Conservation (phyloP, 2,113 vertebrate genomes). For the Felis chaus region DNA sequence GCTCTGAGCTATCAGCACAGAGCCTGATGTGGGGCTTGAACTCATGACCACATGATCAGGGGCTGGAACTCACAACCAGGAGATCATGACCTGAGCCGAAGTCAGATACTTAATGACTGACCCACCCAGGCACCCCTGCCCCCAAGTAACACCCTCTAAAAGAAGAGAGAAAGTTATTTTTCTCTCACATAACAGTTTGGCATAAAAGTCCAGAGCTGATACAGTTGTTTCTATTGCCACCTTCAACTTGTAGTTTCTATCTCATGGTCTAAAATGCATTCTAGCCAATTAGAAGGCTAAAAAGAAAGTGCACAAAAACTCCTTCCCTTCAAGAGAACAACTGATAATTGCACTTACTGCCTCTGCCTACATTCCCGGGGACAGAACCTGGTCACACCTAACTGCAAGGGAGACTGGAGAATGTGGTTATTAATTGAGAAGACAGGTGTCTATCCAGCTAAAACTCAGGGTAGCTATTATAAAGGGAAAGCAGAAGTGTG, state of each 20-base stretch:
- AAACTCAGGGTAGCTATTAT: neutral
- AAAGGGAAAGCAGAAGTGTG: neutral
- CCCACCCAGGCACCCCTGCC: too few species aligned
- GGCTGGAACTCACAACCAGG: too few species aligned
- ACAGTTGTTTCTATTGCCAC: neutral
- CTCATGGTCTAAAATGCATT: neutral
- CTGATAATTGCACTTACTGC: neutral
- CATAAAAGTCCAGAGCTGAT: neutral
- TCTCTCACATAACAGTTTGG: neutral
- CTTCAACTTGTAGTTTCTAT: neutral
- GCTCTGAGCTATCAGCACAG: too few species aligned
- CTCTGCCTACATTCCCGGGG: neutral
- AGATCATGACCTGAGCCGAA: too few species aligned
- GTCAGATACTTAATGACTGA: too few species aligned
- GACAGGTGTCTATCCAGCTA: neutral
- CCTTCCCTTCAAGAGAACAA: neutral
- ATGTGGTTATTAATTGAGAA: neutral
- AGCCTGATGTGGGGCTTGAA: too few species aligned
- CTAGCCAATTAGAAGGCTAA: neutral
- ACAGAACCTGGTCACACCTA: neutral
- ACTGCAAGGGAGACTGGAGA: neutral
- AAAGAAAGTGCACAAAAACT: neutral
- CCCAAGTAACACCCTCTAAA: neutral
- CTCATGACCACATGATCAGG: too few species aligned
- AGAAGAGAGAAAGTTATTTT: neutral